phyloP scores from a whole-genome alignment of 2,888 invertebrate genomes.

The Mamestra brassicae region DNA sequence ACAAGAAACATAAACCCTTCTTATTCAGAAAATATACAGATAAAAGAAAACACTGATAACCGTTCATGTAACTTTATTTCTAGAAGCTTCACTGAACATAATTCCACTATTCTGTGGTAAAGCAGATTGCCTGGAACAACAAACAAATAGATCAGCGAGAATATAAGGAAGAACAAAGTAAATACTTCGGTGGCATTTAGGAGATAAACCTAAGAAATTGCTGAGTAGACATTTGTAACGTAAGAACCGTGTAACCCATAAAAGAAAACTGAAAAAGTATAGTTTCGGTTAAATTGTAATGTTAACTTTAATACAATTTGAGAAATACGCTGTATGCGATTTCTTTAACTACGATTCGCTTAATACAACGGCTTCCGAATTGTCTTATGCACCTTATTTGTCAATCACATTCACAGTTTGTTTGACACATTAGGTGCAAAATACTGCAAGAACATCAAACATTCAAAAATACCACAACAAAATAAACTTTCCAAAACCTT shows the following conservation, averaged over 20 bases:
- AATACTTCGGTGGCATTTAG: constrained; percentile 29
- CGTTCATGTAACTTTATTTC: constrained; percentile 28
- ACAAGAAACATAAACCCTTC: constrained; percentile 2
- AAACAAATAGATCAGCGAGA: constrained; percentile 49
- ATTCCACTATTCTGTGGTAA: constrained; percentile 37
- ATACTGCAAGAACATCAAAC: not conserved
- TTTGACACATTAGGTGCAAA: too few species aligned
- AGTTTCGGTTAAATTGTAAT: not conserved
- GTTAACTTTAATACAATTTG: not conserved
- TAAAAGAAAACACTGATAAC: constrained; percentile 25
- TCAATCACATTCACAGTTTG: too few species aligned
- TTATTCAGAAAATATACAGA: constrained; percentile 21
- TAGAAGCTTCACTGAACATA: constrained; percentile 38
- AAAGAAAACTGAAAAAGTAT: not conserved
- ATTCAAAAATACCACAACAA: not conserved
- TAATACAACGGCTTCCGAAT: too few species aligned
- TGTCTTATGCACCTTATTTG: too few species aligned
- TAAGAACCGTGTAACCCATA: not conserved
- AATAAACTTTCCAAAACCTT: not conserved
- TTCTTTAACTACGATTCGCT: too few species aligned
- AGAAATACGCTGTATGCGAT: too few species aligned
- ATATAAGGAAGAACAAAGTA: constrained; percentile 49
- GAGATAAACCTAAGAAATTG: constrained; percentile 52
- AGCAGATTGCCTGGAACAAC: constrained; percentile 39
- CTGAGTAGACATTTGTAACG: constrained; percentile 16